Evolutionary conservation across 2,113 vertebrate species (phyloP).

Genomic region (Nesogale talazaci): DNA sequence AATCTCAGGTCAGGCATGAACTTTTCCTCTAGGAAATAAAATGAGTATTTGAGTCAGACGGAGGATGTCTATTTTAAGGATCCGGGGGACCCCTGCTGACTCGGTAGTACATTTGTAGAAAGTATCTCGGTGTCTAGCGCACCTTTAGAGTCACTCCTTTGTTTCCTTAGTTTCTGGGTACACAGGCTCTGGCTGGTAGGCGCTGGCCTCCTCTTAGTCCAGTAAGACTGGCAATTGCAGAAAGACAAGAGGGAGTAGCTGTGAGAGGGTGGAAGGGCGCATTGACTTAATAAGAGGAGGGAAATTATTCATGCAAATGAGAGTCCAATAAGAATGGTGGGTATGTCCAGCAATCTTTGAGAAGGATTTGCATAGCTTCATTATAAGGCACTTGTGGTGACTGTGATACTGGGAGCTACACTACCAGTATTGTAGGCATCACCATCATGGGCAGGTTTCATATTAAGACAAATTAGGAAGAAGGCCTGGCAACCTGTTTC

Average conservation of each 20-base stretch:
- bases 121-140: neutral
- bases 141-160: neutral
- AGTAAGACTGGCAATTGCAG: neutral
- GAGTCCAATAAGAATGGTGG: neutral
- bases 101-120: neutral
- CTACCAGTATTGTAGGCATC: neutral
- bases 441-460: neutral
- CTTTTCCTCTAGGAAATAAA: neutral
- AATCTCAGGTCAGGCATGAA: neutral
- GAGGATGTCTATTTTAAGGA: conserved; percentile 15
- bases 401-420: neutral
- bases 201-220: neutral
- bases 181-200: neutral
- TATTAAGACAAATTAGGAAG: neutral
- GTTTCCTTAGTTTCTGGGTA: neutral
- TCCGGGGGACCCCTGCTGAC: neutral
- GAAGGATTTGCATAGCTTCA: neutral
- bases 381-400: neutral
- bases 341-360: neutral
- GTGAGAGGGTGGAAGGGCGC: neutral
- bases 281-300: neutral
- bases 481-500: neutral
- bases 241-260: no score
- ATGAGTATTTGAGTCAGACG: neutral
- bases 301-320: neutral